Conservation (phyloP, 2,888 invertebrate genomes). For the Ochlodes sylvanus region DNA sequence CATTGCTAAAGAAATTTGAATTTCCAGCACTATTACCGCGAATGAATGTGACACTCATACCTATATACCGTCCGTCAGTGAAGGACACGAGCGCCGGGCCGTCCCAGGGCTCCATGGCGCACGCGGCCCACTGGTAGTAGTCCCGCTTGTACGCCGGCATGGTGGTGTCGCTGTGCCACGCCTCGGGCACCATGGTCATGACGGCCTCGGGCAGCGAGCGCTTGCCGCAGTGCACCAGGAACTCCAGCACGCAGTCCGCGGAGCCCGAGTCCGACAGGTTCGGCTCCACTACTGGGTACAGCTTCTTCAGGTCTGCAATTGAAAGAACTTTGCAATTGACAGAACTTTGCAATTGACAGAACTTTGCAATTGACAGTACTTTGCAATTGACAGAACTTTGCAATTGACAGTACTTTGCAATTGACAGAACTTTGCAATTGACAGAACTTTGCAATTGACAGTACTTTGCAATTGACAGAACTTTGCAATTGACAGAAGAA, state of each 20-base stretch:
- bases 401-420: no score
- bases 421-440: no score
- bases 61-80: slow-evolving; percentile 98
- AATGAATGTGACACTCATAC: slow-evolving; percentile 57
- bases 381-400: no score
- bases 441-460: no score
- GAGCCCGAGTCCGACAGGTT: slow-evolving; percentile 99
- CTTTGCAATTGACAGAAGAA: no score
- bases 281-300: slow-evolving; percentile 99
- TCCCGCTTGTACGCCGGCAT: slow-evolving; percentile 97
- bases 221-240: slow-evolving; percentile 96
- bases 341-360: no score
- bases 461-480: no score
- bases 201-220: slow-evolving; percentile 98
- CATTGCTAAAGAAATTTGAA: no score
- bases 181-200: slow-evolving; percentile 99
- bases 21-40: no score
- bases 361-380: no score
- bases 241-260: slow-evolving; percentile 99
- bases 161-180: slow-evolving; percentile 97
- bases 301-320: slow-evolving; percentile 88
- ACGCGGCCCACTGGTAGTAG: slow-evolving; percentile 99
- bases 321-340: not conserved
- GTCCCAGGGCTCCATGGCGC: slow-evolving; percentile 99
- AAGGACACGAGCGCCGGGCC: slow-evolving; percentile 98